These are phyloP conservation scores for Apotomis turbidana DNA, from an alignment of 2,888 invertebrate species.

Conservation along the genomic window DNA sequence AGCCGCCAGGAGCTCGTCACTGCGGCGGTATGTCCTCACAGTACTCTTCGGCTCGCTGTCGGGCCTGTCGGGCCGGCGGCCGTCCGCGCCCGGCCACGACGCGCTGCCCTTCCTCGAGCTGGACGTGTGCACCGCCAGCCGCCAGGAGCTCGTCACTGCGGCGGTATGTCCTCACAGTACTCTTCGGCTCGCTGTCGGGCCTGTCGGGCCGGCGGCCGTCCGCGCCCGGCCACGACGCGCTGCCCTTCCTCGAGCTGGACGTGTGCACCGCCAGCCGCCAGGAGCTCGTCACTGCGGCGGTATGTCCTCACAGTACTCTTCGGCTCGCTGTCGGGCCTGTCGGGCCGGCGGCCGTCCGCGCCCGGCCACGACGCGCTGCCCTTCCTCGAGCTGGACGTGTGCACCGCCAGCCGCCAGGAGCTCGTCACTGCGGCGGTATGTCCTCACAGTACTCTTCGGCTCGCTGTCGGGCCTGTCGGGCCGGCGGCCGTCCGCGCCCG, in stretches of 20 bases:
- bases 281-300: slow-evolving; percentile 94
- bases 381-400: slow-evolving; percentile 92
- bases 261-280: slow-evolving; percentile 94
- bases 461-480: slow-evolving; percentile 45
- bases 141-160: slow-evolving; percentile 94
- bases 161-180: slow-evolving; percentile 82
- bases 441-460: neutral
- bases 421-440: slow-evolving; percentile 93
- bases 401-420: slow-evolving; percentile 94
- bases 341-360: slow-evolving; percentile 68
- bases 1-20: slow-evolving; percentile 95
- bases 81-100: slow-evolving; percentile 75
- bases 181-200: neutral
- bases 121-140: slow-evolving; percentile 93
- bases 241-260: slow-evolving; percentile 93
- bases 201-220: slow-evolving; percentile 67
- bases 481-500: slow-evolving; percentile 69
- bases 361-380: slow-evolving; percentile 86
- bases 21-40: slow-evolving; percentile 86
- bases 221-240: slow-evolving; percentile 76
- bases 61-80: slow-evolving; percentile 62
- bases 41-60: slow-evolving; percentile 45
- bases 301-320: slow-evolving; percentile 60
- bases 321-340: slow-evolving; percentile 43
- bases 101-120: slow-evolving; percentile 91